Evolutionary conservation across 2,797 vertebrate species (phyloP), one percentile per base, ranked within the genome.

Genomic region (Coregonus ussuriensis): DNA sequence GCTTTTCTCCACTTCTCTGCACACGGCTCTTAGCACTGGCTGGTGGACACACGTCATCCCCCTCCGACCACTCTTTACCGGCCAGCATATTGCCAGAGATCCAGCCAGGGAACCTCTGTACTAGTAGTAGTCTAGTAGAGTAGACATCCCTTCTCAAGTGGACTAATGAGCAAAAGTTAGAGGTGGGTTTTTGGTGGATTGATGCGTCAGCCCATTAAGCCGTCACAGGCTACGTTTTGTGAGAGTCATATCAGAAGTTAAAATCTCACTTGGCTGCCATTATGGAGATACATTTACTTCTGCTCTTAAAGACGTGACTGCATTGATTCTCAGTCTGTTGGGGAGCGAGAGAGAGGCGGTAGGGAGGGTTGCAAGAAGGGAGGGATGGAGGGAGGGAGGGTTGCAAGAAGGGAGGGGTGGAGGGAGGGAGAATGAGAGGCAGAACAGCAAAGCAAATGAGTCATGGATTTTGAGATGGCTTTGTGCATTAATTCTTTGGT

Each of bases 401-500:
- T 25, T 25, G 25, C 25, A 25, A 25, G 25, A 25, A 25, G 25
- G 25, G 25, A 25, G 41, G 16, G 47, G 15, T 47, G 63, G 63
- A 74, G 51, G 16, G 15, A 31, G 51, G 18, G 54, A 13, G 18
- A 37, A 31, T 4, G 72, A 21, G 51, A 5, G 9, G 6, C 29
- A 51, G 14, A 5, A 6, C 31, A 5, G 9, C 3, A 15, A 47
- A 5, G 9, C 3, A 15, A 18, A 35, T 18, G 70, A 88, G 79
- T 86, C 81, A 85, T 82, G 84, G 76, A 82, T 84, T 85, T 86
- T 81, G 71, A 86, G 69, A 80, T 69, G 76, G 76, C 79, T 77
- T 79, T 79, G 72, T 81, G 87, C 85, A 86, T 92, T 88, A 91
- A 90, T 90, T 88, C 82, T 85, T 83, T 75, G 84, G 77, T 85